A percentile compares a stretch with the other conserved stretches of the same genome.
Evolutionary conservation across 2,888 invertebrate genomes (phyloP).

Genomic region (Melitaea athalia): DNA sequence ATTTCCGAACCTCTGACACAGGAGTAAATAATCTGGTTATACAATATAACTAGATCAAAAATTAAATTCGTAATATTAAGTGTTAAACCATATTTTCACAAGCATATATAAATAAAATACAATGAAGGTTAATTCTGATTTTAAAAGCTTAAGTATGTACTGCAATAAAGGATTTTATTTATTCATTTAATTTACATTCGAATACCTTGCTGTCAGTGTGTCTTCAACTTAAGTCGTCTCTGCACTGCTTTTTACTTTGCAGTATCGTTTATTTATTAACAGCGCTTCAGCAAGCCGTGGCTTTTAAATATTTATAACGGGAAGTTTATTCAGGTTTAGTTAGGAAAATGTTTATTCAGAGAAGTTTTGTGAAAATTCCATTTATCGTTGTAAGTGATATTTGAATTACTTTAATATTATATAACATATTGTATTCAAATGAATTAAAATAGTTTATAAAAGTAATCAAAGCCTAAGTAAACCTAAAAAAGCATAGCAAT

Average conservation of each 20-base stretch:
- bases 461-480: too few species aligned
- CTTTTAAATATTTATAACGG: slow-evolving; percentile 32
- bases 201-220: not conserved
- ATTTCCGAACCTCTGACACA: too few species aligned
- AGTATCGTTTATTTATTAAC: slow-evolving; percentile 32
- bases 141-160: too few species aligned
- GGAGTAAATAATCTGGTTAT: too few species aligned
- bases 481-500: too few species aligned
- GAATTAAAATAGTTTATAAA: too few species aligned
- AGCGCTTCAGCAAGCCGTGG: slow-evolving; percentile 16
- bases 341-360: slow-evolving; percentile 1
- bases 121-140: too few species aligned
- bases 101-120: too few species aligned
- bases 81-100: too few species aligned
- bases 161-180: too few species aligned
- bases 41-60: too few species aligned
- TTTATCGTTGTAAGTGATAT: not conserved
- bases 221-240: not conserved
- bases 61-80: too few species aligned
- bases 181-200: not conserved
- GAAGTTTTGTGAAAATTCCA: slow-evolving; percentile 1
- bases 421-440: not conserved
- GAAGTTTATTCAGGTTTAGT: slow-evolving; percentile 9
- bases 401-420: not conserved
- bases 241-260: slow-evolving; percentile 14